phyloP scores from a whole-genome alignment of 2,797 vertebrate genomes.

The Pseudochromis fuscus region DNA sequence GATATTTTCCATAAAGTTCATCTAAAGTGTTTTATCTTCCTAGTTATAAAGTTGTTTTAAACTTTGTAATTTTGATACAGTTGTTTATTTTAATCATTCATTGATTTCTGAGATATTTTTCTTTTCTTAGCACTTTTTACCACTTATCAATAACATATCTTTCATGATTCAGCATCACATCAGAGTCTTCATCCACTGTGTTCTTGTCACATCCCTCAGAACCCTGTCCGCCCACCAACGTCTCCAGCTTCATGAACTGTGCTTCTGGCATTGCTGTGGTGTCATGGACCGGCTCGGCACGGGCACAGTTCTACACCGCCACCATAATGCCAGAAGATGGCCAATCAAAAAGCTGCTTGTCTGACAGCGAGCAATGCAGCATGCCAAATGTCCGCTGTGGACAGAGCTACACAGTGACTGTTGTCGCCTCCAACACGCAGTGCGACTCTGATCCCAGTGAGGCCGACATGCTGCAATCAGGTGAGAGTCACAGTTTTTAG shows the following conservation, averaged over 20 bases:
- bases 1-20: too few relatives aligned
- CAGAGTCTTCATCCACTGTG: neutral
- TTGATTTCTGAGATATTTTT: too few relatives aligned
- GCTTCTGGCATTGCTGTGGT: conserved; percentile 80
- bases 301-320: conserved; percentile 80
- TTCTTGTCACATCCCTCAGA: conserved; percentile 62
- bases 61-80: too few relatives aligned
- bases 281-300: conserved; percentile 77
- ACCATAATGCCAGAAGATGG: conserved; percentile 63
- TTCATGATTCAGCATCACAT: too few relatives aligned
- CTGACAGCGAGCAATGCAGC: conserved; percentile 75
- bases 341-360: conserved; percentile 73
- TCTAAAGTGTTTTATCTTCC: too few relatives aligned
- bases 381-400: conserved; percentile 82
- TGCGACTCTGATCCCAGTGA: conserved; percentile 80
- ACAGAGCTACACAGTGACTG: conserved; percentile 78
- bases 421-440: conserved; percentile 72
- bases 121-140: too few relatives aligned
- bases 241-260: conserved; percentile 81
- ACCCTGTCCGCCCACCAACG: conserved; percentile 79
- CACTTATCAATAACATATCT: too few relatives aligned
- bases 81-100: too few relatives aligned
- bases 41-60: too few relatives aligned
- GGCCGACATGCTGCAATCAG: conserved; percentile 73
- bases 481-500: conserved; percentile 58